These are phyloP conservation scores for Cyaniris semiargus DNA, from an alignment of 2,888 invertebrate species.

Conservation along the genomic window DNA sequence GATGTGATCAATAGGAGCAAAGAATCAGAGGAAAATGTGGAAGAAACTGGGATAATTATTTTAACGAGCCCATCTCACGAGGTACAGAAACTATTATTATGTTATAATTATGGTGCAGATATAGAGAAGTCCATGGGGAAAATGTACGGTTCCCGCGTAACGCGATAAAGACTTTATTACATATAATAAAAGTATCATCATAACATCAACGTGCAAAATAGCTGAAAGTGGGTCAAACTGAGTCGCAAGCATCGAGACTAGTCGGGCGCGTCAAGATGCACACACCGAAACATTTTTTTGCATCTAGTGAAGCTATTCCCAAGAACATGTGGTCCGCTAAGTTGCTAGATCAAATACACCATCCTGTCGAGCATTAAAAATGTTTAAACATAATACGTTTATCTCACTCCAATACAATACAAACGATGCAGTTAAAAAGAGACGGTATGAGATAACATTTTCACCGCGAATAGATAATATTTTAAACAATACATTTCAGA, in stretches of 20 bases:
- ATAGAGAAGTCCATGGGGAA: too few relatives aligned
- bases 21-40: too few relatives aligned
- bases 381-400: slow-evolving; percentile 65
- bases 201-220: not conserved
- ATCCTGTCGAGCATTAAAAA: slow-evolving; percentile 75
- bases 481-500: slow-evolving; percentile 59
- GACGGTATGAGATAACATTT: slow-evolving; percentile 61
- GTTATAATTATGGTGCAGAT: too few relatives aligned
- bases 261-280: slow-evolving; percentile 46
- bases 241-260: slow-evolving; percentile 55
- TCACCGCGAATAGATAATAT: slow-evolving; percentile 61
- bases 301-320: slow-evolving; percentile 74
- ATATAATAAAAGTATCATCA: too few relatives aligned
- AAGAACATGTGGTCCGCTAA: slow-evolving; percentile 79
- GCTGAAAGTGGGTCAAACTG: not conserved
- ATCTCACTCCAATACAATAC: slow-evolving; percentile 55
- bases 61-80: too few relatives aligned
- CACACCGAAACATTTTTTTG: slow-evolving; percentile 69
- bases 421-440: slow-evolving; percentile 47
- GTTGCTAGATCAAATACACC: slow-evolving; percentile 78
- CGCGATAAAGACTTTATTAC: too few relatives aligned
- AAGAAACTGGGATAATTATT: too few relatives aligned
- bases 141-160: too few relatives aligned
- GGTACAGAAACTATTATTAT: too few relatives aligned
- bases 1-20: too few relatives aligned